These are phyloP conservation scores for Clistopyga incitator DNA, from an alignment of 2,888 invertebrate species.

Conservation along the genomic window DNA sequence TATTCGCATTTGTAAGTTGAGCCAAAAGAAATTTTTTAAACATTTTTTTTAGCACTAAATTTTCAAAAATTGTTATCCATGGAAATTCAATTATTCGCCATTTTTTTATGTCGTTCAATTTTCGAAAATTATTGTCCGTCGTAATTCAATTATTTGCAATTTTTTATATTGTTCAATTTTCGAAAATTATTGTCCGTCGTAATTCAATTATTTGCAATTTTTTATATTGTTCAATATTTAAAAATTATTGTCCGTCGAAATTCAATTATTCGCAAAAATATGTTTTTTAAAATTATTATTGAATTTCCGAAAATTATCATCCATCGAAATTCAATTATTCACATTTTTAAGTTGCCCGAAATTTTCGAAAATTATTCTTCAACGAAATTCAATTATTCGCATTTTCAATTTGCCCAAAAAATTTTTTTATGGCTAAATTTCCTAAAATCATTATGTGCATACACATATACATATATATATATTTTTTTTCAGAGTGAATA, in stretches of 20 bases:
- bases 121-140: background rate
- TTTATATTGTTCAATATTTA: too few relatives aligned
- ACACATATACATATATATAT: too few relatives aligned
- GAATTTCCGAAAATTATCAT: background rate
- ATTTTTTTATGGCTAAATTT: background rate
- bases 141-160: too few relatives aligned
- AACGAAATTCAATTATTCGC: too few relatives aligned
- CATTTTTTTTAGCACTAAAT: background rate
- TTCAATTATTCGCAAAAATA: background rate
- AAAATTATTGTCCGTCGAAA: background rate
- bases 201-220: too few relatives aligned
- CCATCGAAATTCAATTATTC: background rate
- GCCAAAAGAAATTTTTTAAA: background rate
- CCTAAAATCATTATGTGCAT: background rate
- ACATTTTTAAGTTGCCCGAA: background rate
- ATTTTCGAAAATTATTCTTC: too few relatives aligned
- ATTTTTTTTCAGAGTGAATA: slow-evolving; percentile 2
- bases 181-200: background rate
- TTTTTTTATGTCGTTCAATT: background rate
- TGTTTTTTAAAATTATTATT: too few relatives aligned
- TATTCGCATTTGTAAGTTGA: slow-evolving; percentile 1
- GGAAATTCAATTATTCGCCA: too few relatives aligned
- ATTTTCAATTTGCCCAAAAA: background rate
- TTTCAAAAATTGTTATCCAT: too few relatives aligned
- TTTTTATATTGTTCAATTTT: too few relatives aligned